Conservation (phyloP, 2,888 invertebrate species). For the Watsonalla binaria region DNA sequence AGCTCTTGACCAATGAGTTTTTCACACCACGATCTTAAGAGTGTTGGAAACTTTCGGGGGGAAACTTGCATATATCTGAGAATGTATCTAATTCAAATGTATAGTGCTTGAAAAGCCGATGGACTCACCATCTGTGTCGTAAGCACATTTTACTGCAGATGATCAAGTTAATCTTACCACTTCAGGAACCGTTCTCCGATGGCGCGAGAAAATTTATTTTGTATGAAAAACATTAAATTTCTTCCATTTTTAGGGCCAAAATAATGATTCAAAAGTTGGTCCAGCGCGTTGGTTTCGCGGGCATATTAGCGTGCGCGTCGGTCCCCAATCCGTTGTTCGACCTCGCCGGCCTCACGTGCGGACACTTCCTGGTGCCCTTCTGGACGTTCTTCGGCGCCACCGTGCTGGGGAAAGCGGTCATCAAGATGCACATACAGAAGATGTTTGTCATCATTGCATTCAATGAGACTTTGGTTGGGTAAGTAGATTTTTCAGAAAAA, state of each 20-base stretch:
- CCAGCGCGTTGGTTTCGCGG: slow-evolving; percentile 95
- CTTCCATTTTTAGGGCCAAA: slow-evolving; percentile 81
- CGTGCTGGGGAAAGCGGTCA: slow-evolving; percentile 96
- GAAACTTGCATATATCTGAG: no score
- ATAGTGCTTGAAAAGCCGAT: no score
- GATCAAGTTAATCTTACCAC: no score
- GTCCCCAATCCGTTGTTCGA: slow-evolving; percentile 99
- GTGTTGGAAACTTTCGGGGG: no score
- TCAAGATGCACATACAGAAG: slow-evolving; percentile 99
- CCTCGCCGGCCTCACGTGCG: slow-evolving; percentile 98
- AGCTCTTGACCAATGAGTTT: no score
- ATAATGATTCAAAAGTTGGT: slow-evolving; percentile 92
- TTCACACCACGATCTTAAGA: no score
- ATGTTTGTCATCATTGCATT: slow-evolving; percentile 98
- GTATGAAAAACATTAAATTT: neutral
- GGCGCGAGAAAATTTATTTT: no score
- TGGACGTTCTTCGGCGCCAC: slow-evolving; percentile 99
- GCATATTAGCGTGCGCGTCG: slow-evolving; percentile 96
- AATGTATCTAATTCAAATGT: no score
- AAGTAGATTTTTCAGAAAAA: no score
- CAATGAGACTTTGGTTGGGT: slow-evolving; percentile 94
- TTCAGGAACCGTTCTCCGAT: no score
- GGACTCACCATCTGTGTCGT: no score
- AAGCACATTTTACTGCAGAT: no score
- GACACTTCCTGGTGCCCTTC: slow-evolving; percentile 99